Conservation (phyloP, 2,888 invertebrate genomes). For the Nineta flava region DNA sequence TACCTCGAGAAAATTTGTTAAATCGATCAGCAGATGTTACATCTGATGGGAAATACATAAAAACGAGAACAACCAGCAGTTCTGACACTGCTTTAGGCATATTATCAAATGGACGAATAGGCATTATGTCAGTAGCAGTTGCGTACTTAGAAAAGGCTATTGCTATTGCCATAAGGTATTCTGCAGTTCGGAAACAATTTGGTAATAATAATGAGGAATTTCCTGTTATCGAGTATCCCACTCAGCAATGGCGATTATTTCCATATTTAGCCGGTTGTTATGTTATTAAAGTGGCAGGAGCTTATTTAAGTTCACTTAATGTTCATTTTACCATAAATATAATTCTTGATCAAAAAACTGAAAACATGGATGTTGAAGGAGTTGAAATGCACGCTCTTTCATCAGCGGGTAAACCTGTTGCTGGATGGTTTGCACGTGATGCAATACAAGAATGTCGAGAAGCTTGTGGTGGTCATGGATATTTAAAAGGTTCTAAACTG, state of each 20-base stretch:
- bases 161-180: slow-evolving; percentile 73
- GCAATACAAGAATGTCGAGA: slow-evolving; percentile 87
- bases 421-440: slow-evolving; percentile 74
- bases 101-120: slow-evolving; percentile 67
- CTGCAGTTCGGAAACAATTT: slow-evolving; percentile 76
- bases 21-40: slow-evolving; percentile 80
- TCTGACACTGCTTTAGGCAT: slow-evolving; percentile 64
- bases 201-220: slow-evolving; percentile 60
- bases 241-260: slow-evolving; percentile 63
- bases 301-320: slow-evolving; percentile 31
- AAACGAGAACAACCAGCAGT: slow-evolving; percentile 42
- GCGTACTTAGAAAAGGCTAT: slow-evolving; percentile 55
- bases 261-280: slow-evolving; percentile 52
- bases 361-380: slow-evolving; percentile 28
- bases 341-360: slow-evolving; percentile 15
- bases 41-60: slow-evolving; percentile 63
- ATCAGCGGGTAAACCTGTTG: slow-evolving; percentile 57
- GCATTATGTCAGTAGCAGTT: slow-evolving; percentile 47
- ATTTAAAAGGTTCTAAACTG: slow-evolving; percentile 43
- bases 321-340: slow-evolving; percentile 13
- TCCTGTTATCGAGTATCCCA: slow-evolving; percentile 82
- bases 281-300: slow-evolving; percentile 37
- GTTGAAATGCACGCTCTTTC: slow-evolving; percentile 65
- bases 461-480: slow-evolving; percentile 92
- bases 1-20: slow-evolving; percentile 63